phyloP scores from a whole-genome alignment of 2,113 vertebrate genomes.

The Todiramphus saurophagus region DNA sequence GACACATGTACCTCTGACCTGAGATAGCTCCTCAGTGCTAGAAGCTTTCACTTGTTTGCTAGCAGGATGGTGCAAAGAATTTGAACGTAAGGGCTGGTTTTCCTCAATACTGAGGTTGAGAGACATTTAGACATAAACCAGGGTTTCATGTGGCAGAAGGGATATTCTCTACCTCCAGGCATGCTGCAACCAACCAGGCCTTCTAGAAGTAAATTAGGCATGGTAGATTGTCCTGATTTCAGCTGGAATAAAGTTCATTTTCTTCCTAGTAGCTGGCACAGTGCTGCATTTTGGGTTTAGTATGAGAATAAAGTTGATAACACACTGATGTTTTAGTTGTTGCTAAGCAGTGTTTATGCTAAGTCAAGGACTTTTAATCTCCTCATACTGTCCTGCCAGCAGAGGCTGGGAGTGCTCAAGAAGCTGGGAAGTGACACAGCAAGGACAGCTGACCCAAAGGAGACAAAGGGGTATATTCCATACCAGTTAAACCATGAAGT shows the following conservation, averaged over 20 bases:
- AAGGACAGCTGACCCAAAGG: neutral
- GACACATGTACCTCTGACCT: rapidly evolving
- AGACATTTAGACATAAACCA: neutral
- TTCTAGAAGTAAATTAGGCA: neutral
- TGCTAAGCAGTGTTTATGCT: too few relatives aligned
- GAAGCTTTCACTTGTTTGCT: neutral
- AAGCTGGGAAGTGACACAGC: neutral
- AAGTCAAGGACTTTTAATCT: neutral
- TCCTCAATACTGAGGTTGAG: neutral
- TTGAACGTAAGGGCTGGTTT: neutral
- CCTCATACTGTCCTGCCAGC: neutral
- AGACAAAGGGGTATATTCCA: neutral
- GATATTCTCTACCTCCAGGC: neutral
- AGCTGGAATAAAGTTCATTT: neutral
- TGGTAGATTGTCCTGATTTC: neutral
- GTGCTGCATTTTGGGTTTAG: neutral
- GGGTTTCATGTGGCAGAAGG: neutral
- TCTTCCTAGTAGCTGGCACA: neutral
- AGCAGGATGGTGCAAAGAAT: neutral
- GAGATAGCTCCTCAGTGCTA: neutral
- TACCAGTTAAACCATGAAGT: neutral
- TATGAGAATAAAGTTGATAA: neutral
- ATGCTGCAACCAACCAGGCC: neutral
- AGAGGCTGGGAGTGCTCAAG: neutral
- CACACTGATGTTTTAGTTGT: too few relatives aligned